These are phyloP conservation scores for Lamellibrachia columna DNA, from an alignment of 2,888 invertebrate genomes.

Conservation along the genomic window DNA sequence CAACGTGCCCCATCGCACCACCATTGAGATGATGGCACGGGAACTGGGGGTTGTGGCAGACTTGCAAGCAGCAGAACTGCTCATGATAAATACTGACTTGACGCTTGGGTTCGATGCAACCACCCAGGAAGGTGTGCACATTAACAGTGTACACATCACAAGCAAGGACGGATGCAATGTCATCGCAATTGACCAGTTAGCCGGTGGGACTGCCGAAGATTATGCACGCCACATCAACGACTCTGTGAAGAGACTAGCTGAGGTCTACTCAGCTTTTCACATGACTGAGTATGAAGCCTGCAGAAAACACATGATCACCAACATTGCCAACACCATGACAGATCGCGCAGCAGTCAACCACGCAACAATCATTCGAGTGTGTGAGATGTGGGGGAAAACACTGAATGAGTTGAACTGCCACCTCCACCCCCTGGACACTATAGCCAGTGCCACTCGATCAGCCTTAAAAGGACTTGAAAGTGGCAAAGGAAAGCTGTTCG, in stretches of 20 bases:
- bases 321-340: too few relatives aligned
- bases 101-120: constrained; percentile 39
- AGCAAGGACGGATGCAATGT: constrained; percentile 25
- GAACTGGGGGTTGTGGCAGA: constrained; percentile 33
- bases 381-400: constrained; percentile 30
- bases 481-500: background rate
- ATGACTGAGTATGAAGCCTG: too few relatives aligned
- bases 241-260: too few relatives aligned
- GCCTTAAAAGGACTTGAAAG: constrained; percentile 25
- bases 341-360: too few relatives aligned
- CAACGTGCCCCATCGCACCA: constrained; percentile 27
- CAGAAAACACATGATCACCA: too few relatives aligned
- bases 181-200: constrained; percentile 35
- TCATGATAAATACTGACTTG: constrained; percentile 24
- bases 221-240: constrained; percentile 29
- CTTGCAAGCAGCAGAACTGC: constrained; percentile 29
- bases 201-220: too few relatives aligned
- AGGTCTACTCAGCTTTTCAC: too few relatives aligned
- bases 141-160: constrained; percentile 39
- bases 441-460: constrained; percentile 27
- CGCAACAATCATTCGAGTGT: too few relatives aligned
- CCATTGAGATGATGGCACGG: constrained; percentile 34
- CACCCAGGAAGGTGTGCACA: constrained; percentile 37
- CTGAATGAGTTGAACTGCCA: constrained; percentile 38
- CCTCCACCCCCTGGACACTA: constrained; percentile 32